Conservation (phyloP, 2,113 vertebrate species). For the Protobothrops mucrosquamatus region DNA sequence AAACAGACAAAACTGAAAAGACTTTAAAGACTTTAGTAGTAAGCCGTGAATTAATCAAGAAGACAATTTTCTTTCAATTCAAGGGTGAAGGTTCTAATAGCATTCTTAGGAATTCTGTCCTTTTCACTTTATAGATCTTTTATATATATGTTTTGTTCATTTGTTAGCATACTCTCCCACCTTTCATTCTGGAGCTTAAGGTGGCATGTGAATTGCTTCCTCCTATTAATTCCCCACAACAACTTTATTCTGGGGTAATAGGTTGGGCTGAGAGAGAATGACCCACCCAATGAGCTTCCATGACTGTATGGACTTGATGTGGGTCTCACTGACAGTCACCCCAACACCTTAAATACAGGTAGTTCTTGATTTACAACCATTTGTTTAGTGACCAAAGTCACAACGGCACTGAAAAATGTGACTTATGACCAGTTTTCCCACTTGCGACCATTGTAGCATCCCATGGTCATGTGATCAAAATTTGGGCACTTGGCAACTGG, state of each 20-base stretch:
- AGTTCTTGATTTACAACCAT: not conserved
- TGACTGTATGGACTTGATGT: not conserved
- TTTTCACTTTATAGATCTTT: not conserved
- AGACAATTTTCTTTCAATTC: not conserved
- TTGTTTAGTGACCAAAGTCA: not conserved
- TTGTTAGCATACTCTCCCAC: not conserved
- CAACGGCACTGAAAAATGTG: not conserved
- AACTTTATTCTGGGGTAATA: not conserved
- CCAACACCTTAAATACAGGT: not conserved
- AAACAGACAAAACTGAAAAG: not conserved
- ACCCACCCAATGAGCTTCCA: not conserved
- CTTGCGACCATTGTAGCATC: not conserved
- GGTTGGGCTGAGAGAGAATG: not conserved
- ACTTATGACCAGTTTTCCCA: not conserved
- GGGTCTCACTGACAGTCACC: not conserved
- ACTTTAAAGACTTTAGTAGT: not conserved
- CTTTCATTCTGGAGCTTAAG: not conserved
- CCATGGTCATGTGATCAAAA: not conserved
- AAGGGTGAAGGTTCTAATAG: not conserved
- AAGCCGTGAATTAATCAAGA: not conserved
- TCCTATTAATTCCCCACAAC: not conserved
- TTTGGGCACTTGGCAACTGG: not conserved
- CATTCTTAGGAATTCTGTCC: not conserved
- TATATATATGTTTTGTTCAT: not conserved
- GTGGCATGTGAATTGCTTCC: not conserved